phyloP scores from a whole-genome alignment of 2,113 vertebrate genomes.

The Polyodon spathula region DNA sequence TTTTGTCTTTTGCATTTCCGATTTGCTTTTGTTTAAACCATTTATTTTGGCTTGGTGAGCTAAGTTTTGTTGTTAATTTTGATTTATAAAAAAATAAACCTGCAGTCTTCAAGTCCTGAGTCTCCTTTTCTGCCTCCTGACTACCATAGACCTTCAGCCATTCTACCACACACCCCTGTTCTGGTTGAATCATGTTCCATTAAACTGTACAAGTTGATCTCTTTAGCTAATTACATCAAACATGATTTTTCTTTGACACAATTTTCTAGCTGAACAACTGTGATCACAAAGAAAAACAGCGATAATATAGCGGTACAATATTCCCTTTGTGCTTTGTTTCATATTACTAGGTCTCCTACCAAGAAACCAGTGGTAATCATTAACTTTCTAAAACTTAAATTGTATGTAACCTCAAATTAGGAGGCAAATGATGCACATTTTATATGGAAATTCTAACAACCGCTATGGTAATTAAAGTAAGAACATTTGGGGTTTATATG shows the following conservation, averaged over 20 bases:
- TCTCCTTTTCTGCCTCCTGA: no score
- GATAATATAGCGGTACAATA: slow-evolving; percentile 63
- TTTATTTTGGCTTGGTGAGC: no score
- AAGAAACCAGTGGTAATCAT: slow-evolving; percentile 42
- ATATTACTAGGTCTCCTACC: slow-evolving; percentile 38
- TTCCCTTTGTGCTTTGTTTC: slow-evolving; percentile 61
- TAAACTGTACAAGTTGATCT: slow-evolving; percentile 49
- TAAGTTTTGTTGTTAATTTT: no score
- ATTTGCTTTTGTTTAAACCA: no score
- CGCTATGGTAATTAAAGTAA: no score
- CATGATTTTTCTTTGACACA: slow-evolving; percentile 61
- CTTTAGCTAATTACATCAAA: slow-evolving; percentile 59
- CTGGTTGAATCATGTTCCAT: slow-evolving; percentile 54
- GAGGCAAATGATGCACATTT: no score
- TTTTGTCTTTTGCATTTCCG: no score
- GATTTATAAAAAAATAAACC: no score
- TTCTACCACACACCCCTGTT: slow-evolving; percentile 49
- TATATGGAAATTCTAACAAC: no score
- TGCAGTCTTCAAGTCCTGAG: no score
- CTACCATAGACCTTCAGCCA: slow-evolving; percentile 35
- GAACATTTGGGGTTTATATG: no score
- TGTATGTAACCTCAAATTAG: neutral
- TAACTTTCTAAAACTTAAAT: slow-evolving; percentile 37
- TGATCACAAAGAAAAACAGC: slow-evolving; percentile 54
- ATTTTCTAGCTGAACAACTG: slow-evolving; percentile 26